Conservation (phyloP, 2,113 vertebrate species). For the Austrofundulus limnaeus region DNA sequence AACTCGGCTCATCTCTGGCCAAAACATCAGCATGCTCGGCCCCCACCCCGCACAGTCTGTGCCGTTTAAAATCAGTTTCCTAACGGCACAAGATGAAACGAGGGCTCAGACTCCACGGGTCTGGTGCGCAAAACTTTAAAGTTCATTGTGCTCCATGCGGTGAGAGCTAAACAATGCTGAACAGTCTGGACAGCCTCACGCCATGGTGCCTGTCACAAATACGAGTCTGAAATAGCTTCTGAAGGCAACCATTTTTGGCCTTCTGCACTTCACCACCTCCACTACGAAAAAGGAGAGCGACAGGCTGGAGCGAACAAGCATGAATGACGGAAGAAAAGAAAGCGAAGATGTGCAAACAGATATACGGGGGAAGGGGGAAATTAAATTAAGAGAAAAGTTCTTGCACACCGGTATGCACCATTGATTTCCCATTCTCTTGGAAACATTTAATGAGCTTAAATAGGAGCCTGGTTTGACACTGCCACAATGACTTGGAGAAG, state of each 20-base stretch:
- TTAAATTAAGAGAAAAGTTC: slow-evolving; percentile 80
- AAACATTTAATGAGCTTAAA: slow-evolving; percentile 84
- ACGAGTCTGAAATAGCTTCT: slow-evolving; percentile 48
- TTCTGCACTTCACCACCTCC: slow-evolving; percentile 10
- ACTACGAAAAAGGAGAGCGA: slow-evolving; percentile 40
- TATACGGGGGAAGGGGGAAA: slow-evolving; percentile 69
- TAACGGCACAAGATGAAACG: slow-evolving; percentile 37
- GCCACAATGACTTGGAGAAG: slow-evolving; percentile 66
- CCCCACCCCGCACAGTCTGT: slow-evolving; percentile 32
- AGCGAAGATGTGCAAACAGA: slow-evolving; percentile 66
- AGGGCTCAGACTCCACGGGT: slow-evolving; percentile 33
- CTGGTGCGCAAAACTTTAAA: slow-evolving; percentile 53
- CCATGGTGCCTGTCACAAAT: slow-evolving; percentile 44
- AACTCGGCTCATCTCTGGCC: slow-evolving; percentile 4
- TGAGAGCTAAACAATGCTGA: slow-evolving; percentile 48
- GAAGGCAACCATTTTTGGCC: slow-evolving; percentile 39
- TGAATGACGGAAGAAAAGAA: slow-evolving; percentile 30
- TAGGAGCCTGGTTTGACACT: slow-evolving; percentile 77
- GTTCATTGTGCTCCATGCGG: slow-evolving; percentile 36
- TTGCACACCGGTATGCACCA: slow-evolving; percentile 75
- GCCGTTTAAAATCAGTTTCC: slow-evolving; percentile 32
- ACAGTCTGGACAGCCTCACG: slow-evolving; percentile 49
- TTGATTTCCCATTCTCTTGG: slow-evolving; percentile 82
- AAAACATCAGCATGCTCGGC: slow-evolving; percentile 1
- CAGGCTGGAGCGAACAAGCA: slow-evolving; percentile 21